Evolutionary conservation across 2,113 vertebrate genomes (phyloP), one percentile per base, ranked within the genome.

Genomic region (Spheniscus mendiculus): DNA sequence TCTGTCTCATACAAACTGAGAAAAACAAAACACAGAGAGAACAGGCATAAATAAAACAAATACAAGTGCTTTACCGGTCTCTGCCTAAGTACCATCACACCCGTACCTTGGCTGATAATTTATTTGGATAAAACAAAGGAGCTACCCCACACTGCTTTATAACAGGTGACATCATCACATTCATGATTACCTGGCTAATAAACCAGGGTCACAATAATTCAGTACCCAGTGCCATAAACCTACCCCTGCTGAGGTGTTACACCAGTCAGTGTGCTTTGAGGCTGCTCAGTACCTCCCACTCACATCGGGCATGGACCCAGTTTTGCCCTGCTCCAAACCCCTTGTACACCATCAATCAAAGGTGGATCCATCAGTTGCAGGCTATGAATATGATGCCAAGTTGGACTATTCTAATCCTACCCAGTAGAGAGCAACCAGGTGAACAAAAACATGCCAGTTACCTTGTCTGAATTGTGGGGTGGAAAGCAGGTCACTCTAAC

Each of bases 381-480:
- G 9, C 34, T 49, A 4, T 16, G 14, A 73, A 47, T 36, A 66
- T 5, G 6, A 30, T 1, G 5, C 21, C 30, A 49, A 25, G 5
- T 2, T 49, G 36, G 22, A 34, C 36, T 58, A 32, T 32, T 50
- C 19, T 22, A 62, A 45, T 30, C 27, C 42, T 36, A 17, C 6
- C 5, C 42, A 74, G 45, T 10, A 84, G 22, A 7, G 23, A 94
- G 18, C 36, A 87, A 18, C 5, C 8, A 50, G 19, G 38, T 30
- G 15, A 91, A 61, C 6, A n/a, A 50, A 25, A 11, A 55, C 0
- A 0, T 16, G 16, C 36, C 36, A 49, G 40, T 58, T 38, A 44
- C 22, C 34, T 45, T 18, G 11, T 25, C 53, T 73, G 32, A 45
- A 49, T 23, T 0, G 0, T n/a, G 40, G 19, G 1, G 7, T 63